Evolutionary conservation across 2,113 vertebrate genomes (phyloP).

Genomic region (Psophia crepitans): DNA sequence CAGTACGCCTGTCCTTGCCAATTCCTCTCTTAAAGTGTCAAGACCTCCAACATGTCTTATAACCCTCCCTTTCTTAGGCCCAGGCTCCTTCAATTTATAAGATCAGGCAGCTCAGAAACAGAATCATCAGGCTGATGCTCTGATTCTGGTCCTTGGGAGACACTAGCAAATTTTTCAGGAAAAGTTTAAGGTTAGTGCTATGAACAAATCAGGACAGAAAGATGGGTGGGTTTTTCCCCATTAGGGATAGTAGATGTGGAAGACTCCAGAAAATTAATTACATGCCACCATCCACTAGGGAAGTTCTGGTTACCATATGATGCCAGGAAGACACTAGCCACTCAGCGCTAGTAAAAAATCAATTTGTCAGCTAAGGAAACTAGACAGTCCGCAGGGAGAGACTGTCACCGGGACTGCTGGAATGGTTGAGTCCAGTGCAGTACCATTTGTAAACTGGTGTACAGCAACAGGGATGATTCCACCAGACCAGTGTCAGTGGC

Average conservation of each 20-base stretch:
- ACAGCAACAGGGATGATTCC: not conserved
- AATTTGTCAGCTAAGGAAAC: not conserved
- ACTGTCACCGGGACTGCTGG: not conserved
- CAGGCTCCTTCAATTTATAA: not conserved
- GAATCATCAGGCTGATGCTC: not conserved
- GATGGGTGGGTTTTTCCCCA: not conserved
- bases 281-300: not conserved
- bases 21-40: not conserved
- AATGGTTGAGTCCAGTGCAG: not conserved
- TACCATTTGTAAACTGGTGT: not conserved
- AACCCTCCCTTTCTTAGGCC: not conserved
- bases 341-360: not conserved
- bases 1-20: not conserved
- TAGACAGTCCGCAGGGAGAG: not conserved
- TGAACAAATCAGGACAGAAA: not conserved
- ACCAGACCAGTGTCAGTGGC: not conserved
- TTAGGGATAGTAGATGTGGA: not conserved
- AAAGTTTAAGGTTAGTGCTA: not conserved
- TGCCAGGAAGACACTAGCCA: not conserved
- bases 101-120: not conserved
- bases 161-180: not conserved
- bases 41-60: not conserved
- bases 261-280: not conserved
- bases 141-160: not conserved
- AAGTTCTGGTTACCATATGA: not conserved